These are phyloP conservation scores for Dipodomys stephensi DNA, from an alignment of 2,113 vertebrate genomes.

Conservation along the genomic window DNA sequence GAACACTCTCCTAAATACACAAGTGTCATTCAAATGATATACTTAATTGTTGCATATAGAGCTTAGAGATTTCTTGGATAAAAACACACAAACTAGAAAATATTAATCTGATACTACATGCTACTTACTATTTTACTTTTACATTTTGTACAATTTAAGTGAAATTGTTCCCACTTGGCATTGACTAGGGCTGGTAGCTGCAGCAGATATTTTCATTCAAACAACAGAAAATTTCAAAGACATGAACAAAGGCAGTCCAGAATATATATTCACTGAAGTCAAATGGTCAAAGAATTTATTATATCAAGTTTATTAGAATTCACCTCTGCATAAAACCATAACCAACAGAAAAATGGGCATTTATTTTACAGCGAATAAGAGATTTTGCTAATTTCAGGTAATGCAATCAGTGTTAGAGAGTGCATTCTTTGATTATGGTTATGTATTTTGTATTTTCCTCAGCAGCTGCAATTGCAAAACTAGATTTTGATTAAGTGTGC, in stretches of 20 bases:
- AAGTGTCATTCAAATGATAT: neutral
- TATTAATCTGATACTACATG: neutral
- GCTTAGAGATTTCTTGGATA: neutral
- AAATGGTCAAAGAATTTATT: constrained; percentile 1
- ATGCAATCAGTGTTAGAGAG: neutral
- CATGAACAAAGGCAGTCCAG: neutral
- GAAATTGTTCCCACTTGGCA: neutral
- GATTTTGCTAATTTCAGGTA: constrained; percentile 45
- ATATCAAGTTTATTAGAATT: neutral
- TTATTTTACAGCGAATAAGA: neutral
- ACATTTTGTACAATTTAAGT: constrained; percentile 9
- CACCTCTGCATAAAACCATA: neutral
- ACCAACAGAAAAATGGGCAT: neutral
- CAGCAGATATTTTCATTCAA: neutral
- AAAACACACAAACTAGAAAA: constrained; percentile 18
- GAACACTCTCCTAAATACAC: neutral
- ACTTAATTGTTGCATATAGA: neutral
- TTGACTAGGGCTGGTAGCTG: neutral
- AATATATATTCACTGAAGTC: constrained; percentile 13
- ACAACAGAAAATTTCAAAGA: neutral
- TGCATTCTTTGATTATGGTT: constrained; percentile 17
- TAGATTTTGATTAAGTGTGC: neutral
- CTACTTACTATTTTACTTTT: constrained; percentile 1
- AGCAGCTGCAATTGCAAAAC: neutral
- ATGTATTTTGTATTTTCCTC: neutral